These are phyloP conservation scores for Eupristina koningsbergeri DNA, from an alignment of 1,140 invertebrate species.

Conservation along the genomic window DNA sequence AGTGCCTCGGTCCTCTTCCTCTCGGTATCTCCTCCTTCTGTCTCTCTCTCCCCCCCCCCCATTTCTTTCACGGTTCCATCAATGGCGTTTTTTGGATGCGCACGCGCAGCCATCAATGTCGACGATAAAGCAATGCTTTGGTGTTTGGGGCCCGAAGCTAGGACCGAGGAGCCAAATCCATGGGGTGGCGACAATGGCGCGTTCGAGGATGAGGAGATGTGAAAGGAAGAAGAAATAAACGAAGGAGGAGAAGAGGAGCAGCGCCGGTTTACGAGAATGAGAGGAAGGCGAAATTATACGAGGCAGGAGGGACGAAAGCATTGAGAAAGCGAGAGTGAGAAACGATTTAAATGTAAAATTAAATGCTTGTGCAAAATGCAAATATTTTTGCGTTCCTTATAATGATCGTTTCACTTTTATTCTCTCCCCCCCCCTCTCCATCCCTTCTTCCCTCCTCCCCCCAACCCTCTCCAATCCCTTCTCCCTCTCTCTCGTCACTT, in stretches of 20 bases:
- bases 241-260: background rate
- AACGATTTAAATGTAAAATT: background rate
- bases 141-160: background rate
- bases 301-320: background rate
- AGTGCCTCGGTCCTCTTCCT: no score
- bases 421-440: no score
- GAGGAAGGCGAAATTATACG: background rate
- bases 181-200: background rate
- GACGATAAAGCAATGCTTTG: background rate
- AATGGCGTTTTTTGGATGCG: background rate
- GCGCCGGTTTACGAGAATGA: background rate
- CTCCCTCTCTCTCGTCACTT: no score
- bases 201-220: background rate
- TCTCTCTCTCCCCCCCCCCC: background rate
- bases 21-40: background rate
- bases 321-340: background rate
- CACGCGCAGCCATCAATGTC: constrained; percentile 16
- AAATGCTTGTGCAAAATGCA: background rate
- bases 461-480: no score
- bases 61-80: background rate
- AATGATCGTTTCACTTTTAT: background rate
- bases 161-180: background rate
- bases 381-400: background rate
- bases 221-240: no score
- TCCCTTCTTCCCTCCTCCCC: no score